Evolutionary conservation across 2,113 vertebrate species (phyloP).

Genomic region (Mus pahari): DNA sequence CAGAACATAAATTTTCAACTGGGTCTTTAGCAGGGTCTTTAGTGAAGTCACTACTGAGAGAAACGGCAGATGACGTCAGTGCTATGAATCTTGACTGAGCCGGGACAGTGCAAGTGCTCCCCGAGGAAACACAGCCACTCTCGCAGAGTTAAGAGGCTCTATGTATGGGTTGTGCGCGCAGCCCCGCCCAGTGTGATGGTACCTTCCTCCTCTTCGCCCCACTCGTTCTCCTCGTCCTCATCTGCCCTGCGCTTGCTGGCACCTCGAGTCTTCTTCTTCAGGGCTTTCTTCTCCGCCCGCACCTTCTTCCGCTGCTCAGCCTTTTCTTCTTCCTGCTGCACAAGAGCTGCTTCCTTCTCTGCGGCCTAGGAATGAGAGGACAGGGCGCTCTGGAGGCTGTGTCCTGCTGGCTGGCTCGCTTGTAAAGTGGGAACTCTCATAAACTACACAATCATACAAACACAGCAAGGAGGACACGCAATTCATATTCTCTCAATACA

Average conservation of each 20-base stretch:
- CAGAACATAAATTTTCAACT: background rate
- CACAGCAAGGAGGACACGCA: fast-evolving
- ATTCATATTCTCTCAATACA: fast-evolving
- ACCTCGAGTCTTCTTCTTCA: slow-evolving; percentile 86
- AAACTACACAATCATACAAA: background rate
- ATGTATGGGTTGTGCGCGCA: no score
- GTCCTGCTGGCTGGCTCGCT: fast-evolving
- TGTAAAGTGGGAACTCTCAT: fast-evolving
- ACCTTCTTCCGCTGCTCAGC: slow-evolving; percentile 89
- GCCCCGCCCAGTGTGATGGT: background rate
- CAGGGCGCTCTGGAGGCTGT: fast-evolving
- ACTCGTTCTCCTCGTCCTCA: slow-evolving; percentile 87
- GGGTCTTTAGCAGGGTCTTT: background rate
- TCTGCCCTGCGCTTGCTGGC: slow-evolving; percentile 91
- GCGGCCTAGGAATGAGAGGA: slow-evolving; percentile 86
- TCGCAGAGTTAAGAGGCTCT: background rate
- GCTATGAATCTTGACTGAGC: background rate
- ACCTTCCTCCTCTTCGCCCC: slow-evolving; percentile 92
- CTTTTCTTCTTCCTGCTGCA: slow-evolving; percentile 92
- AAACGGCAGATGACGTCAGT: fast-evolving
- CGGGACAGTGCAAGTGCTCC: fast-evolving
- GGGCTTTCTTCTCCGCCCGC: slow-evolving; percentile 91
- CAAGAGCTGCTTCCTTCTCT: slow-evolving; percentile 92
- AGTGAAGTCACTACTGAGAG: no score
- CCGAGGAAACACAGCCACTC: background rate